Evolutionary conservation across 2,797 vertebrate species (phyloP), one percentile per base, ranked within the genome.

Genomic region (Rhinella marina): DNA sequence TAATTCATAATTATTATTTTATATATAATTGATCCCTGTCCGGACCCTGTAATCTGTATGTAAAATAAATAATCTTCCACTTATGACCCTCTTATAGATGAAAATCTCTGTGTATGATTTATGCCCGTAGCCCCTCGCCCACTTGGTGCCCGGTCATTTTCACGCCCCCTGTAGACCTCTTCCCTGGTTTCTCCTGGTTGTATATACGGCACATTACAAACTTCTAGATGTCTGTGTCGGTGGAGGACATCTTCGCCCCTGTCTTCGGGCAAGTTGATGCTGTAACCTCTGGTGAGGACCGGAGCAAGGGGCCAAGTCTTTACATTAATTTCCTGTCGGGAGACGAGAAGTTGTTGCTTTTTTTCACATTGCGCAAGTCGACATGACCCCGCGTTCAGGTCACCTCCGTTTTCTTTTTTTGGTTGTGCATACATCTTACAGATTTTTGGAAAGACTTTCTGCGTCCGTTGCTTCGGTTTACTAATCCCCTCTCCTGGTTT

Each of bases 301-400:
- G 23, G 21, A 72, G 50, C 5, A 2, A 32, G 52, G 57, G 80
- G 25, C 79, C 59, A 50, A 41, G 59, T 66, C 41, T 56, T 27
- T 72, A 54, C 82, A 76, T 62, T 62, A 48, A 85, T 76, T 87
- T 82, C 70, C 70, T 82, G 70, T 66, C 56, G 41, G 70, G 21
- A 76, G 50, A 64, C 12, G 8, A 86, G n/a, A 79, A 23, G 77
- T 84, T 84, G 70, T 70, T 41, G 68, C 29, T 61, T 32, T 81
- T 81, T 78, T 78, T 62, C 75, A 68, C 23, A 70, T 77, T 88
- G 29, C 50, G n/a, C 73, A 59, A 84, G 81, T 84, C 23, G 54
- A n/a, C n/a, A 13, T 88, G 82, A 88, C 82, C 82, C 82, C 57
- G 12, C 23, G 25, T 73, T 85, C 82, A 85, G 66, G 82, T 84